These are phyloP conservation scores for Lepas anatifera DNA, from an alignment of 2,888 invertebrate genomes.

Conservation along the genomic window DNA sequence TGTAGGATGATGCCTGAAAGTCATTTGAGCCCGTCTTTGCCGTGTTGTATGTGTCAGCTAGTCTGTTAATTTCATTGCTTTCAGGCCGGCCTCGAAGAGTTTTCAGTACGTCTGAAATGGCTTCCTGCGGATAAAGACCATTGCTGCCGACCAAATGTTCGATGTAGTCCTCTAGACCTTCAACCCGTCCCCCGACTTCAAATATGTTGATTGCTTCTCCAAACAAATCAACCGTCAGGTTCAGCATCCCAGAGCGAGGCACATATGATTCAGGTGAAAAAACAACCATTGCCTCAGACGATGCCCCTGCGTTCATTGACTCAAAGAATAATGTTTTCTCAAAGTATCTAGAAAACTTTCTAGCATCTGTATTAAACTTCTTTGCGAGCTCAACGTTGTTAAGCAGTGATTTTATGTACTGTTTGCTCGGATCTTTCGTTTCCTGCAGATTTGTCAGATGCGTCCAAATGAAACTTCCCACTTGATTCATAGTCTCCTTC, in stretches of 20 bases:
- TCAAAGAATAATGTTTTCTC: slow-evolving; percentile 81
- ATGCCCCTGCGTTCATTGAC: slow-evolving; percentile 70
- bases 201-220: slow-evolving; percentile 80
- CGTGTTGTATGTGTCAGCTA: background rate
- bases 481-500: slow-evolving; percentile 73
- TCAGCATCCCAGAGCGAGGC: slow-evolving; percentile 61
- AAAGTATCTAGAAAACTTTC: slow-evolving; percentile 83
- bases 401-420: slow-evolving; percentile 71
- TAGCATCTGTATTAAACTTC: slow-evolving; percentile 70
- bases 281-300: slow-evolving; percentile 67
- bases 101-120: slow-evolving; percentile 30
- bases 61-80: slow-evolving; percentile 10
- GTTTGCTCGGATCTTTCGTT: slow-evolving; percentile 57
- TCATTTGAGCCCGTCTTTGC: slow-evolving; percentile 19
- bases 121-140: slow-evolving; percentile 46
- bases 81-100: slow-evolving; percentile 24
- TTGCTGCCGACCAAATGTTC: slow-evolving; percentile 71
- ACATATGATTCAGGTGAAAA: slow-evolving; percentile 78
- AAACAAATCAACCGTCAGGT: slow-evolving; percentile 72
- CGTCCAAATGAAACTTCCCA: slow-evolving; percentile 90
- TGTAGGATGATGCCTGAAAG: slow-evolving; percentile 44
- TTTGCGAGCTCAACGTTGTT: slow-evolving; percentile 62
- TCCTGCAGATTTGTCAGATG: slow-evolving; percentile 77
- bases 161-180: slow-evolving; percentile 76
- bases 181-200: slow-evolving; percentile 62